Evolutionary conservation across 53 echinoderm and acorn worm species (phyloP).

Genomic region (Astropecten irregularis): DNA sequence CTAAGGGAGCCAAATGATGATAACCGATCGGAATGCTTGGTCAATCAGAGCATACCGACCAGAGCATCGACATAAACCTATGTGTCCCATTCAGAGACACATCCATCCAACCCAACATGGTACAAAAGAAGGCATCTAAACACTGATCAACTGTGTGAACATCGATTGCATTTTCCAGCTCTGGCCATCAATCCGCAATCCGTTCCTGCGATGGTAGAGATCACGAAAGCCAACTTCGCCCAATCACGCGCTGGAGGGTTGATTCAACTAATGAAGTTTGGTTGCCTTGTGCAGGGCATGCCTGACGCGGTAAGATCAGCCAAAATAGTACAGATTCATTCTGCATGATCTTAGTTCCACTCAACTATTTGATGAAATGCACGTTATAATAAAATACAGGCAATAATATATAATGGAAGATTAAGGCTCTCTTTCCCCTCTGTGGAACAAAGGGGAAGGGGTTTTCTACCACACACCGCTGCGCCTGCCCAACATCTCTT

Average conservation of each 20-base stretch:
- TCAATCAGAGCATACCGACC: background rate
- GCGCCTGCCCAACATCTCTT: too few species aligned
- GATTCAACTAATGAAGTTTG: background rate
- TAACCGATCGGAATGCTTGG: background rate
- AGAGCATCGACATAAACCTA: background rate
- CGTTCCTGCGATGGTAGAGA: constrained; percentile 30
- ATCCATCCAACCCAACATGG: background rate
- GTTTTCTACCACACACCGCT: too few species aligned
- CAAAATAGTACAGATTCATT: too few species aligned
- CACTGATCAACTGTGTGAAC: background rate
- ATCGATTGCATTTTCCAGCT: background rate
- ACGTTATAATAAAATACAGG: background rate
- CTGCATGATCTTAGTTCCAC: background rate
- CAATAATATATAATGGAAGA: background rate
- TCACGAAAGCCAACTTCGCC: constrained; percentile 26
- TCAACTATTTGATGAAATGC: background rate
- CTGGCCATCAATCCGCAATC: constrained; percentile 22
- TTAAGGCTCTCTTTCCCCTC: too few species aligned
- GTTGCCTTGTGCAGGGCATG: too few species aligned
- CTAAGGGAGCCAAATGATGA: background rate
- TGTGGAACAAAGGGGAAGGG: too few species aligned
- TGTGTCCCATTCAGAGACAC: background rate
- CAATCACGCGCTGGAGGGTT: constrained; percentile 23
- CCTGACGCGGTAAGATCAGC: background rate
- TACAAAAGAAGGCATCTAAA: background rate